Evolutionary conservation across 2,888 invertebrate species (phyloP).

Genomic region (Orthosia gracilis): DNA sequence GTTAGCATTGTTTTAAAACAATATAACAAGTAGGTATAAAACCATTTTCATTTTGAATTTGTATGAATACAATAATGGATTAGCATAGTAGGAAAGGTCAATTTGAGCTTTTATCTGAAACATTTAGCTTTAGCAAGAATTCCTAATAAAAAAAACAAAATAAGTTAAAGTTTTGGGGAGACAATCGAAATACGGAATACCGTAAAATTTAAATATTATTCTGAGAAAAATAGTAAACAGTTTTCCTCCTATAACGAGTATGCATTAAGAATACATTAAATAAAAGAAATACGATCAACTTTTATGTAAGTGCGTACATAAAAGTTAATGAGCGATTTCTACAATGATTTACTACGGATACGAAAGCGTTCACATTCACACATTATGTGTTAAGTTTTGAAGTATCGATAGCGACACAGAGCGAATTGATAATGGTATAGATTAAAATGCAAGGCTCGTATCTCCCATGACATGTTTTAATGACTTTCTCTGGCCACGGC

Average conservation of each 20-base stretch:
- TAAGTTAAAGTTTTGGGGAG: neutral
- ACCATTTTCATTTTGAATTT: conserved; percentile 30
- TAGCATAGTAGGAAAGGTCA: conserved; percentile 15
- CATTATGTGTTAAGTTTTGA: conserved; percentile 55
- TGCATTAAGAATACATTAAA: conserved; percentile 33
- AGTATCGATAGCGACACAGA: conserved; percentile 58
- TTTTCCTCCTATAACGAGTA: conserved; percentile 28
- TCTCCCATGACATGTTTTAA: conserved; percentile 83
- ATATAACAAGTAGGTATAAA: conserved; percentile 18
- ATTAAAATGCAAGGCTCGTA: conserved; percentile 80
- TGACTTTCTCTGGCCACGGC: conserved; percentile 87
- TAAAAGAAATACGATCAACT: conserved; percentile 18
- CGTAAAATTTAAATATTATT: conserved; percentile 5
- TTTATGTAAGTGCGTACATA: conserved; percentile 37
- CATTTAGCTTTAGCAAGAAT: neutral
- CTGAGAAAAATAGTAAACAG: conserved; percentile 38
- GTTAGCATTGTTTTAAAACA: conserved; percentile 50
- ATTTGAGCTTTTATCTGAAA: conserved; percentile 9
- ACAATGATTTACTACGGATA: conserved; percentile 63
- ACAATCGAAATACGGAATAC: neutral
- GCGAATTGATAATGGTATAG: conserved; percentile 71
- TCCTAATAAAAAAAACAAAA: too few relatives aligned
- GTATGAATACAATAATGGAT: conserved; percentile 11
- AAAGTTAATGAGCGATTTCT: conserved; percentile 60
- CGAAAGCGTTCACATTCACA: conserved; percentile 49